Percentiles rank a stretch among this genome's conserved stretches.
Evolutionary conservation across 2,797 vertebrate species (phyloP).

Genomic region (Rachycentron canadum): DNA sequence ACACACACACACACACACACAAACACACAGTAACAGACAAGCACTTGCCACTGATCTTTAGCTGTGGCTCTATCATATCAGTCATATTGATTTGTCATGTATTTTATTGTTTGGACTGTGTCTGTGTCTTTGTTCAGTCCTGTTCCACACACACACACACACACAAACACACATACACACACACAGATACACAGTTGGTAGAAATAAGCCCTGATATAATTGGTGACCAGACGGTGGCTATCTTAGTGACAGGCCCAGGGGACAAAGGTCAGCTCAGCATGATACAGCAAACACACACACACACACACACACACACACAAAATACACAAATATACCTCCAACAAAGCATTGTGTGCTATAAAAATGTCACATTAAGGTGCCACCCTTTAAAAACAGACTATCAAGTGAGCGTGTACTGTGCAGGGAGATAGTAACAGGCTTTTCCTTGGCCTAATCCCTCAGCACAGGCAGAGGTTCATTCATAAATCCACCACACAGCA

Average conservation of each 20-base stretch:
- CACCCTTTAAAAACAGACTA: neutral
- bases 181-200: neutral
- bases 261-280: constrained; percentile 51
- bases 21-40: constrained; percentile 14
- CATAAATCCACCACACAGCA: constrained; percentile 61
- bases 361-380: neutral
- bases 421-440: constrained; percentile 26
- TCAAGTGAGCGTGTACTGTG: no score
- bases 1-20: constrained; percentile 43
- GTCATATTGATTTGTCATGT: constrained; percentile 36
- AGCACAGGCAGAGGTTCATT: constrained; percentile 50
- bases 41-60: constrained; percentile 3
- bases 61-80: neutral
- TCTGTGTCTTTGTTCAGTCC: neutral
- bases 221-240: neutral
- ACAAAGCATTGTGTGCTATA: neutral
- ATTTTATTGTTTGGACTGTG: neutral
- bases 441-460: constrained; percentile 43
- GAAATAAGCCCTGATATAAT: neutral
- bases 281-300: neutral
- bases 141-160: neutral
- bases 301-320: neutral
- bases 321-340: neutral
- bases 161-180: neutral
- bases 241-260: constrained; percentile 14